A percentile compares a stretch with the other conserved stretches of the same genome.
These are phyloP conservation scores for Macrosiphum euphorbiae DNA, from an alignment of 2,888 invertebrate genomes.

Conservation along the genomic window DNA sequence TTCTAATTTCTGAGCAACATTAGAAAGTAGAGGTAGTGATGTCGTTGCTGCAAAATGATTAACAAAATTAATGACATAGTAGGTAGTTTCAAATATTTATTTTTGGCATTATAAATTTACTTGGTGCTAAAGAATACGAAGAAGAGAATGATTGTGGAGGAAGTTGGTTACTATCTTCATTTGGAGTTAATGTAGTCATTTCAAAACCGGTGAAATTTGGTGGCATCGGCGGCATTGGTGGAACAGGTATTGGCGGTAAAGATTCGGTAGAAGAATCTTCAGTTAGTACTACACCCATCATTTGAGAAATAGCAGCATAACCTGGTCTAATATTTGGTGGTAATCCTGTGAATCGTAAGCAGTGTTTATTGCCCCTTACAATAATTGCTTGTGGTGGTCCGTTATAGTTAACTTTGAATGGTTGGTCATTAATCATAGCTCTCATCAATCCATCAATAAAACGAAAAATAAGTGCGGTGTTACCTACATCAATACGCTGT, in stretches of 20 bases:
- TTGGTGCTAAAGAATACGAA: constrained; percentile 52
- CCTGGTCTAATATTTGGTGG: constrained; percentile 83
- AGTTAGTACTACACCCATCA: constrained; percentile 76
- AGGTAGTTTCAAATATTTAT: background rate
- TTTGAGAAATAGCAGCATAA: constrained; percentile 78
- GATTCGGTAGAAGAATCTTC: constrained; percentile 65
- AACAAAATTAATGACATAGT: constrained; percentile 7
- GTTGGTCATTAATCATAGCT: constrained; percentile 83
- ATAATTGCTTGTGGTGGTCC: constrained; percentile 85
- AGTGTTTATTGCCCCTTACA: constrained; percentile 82
- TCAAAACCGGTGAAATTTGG: constrained; percentile 66
- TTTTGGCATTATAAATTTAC: constrained; percentile 7
- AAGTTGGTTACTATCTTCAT: constrained; percentile 44
- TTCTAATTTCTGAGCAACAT: constrained; percentile 40
- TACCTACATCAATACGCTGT: constrained; percentile 82
- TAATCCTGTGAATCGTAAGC: constrained; percentile 83
- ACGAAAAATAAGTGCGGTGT: constrained; percentile 80
- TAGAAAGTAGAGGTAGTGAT: constrained; percentile 23
- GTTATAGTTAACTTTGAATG: constrained; percentile 85
- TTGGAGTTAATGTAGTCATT: constrained; percentile 13
- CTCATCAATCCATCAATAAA: constrained; percentile 84
- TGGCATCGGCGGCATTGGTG: constrained; percentile 69
- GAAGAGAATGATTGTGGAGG: constrained; percentile 40
- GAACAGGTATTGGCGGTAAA: constrained; percentile 67
- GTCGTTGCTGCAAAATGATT: background rate